Evolutionary conservation across 2,888 invertebrate species (phyloP).

Genomic region (Fabriciana adippe): DNA sequence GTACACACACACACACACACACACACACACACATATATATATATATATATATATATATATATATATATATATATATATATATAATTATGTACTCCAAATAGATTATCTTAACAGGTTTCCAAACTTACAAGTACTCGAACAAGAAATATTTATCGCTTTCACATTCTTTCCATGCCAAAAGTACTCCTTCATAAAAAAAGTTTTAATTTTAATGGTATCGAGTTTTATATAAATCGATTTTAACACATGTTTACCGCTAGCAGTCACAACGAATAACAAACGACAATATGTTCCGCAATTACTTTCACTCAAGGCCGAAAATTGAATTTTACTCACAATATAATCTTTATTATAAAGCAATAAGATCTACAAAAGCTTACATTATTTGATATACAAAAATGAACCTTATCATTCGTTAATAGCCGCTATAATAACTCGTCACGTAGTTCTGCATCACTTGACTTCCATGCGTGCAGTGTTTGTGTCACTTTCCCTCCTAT

Average conservation of each 20-base stretch:
- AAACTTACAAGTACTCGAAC: not conserved
- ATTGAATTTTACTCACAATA: constrained; percentile 17
- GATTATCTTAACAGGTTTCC: constrained; percentile 13
- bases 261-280: constrained; percentile 31
- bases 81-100: not conserved
- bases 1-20: too few species aligned
- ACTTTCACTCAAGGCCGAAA: constrained; percentile 75
- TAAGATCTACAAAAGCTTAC: constrained; percentile 17
- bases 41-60: too few species aligned
- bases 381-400: constrained; percentile 11
- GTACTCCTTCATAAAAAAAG: constrained; percentile 1
- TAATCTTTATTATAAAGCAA: constrained; percentile 22
- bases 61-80: too few species aligned
- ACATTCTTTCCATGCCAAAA: constrained; percentile 18
- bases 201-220: constrained; percentile 9
- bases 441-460: constrained; percentile 32
- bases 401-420: constrained; percentile 1
- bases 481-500: constrained; percentile 57
- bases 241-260: constrained; percentile 26
- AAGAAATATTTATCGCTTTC: constrained; percentile 17
- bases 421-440: constrained; percentile 3
- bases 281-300: constrained; percentile 37
- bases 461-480: constrained; percentile 41
- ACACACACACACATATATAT: too few species aligned
- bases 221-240: constrained; percentile 9